Percentiles rank a stretch among this genome's conserved stretches.
phyloP scores from a whole-genome alignment of 2,888 invertebrate species.

The Idaea straminata region DNA sequence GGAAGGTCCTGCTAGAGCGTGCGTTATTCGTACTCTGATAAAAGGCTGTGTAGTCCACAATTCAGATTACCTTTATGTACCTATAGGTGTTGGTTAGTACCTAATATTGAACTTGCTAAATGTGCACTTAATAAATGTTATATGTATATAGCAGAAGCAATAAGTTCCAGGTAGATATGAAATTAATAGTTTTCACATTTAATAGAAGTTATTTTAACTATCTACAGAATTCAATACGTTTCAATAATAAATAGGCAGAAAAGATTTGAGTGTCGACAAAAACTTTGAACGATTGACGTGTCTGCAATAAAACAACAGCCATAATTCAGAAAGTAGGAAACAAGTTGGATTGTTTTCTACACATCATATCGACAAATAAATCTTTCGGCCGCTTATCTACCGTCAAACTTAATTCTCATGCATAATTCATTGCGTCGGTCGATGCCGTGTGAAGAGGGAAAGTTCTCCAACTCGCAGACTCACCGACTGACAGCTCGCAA shows the following conservation, averaged over 20 bases:
- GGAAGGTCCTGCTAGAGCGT: constrained; percentile 72
- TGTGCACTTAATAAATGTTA: too few relatives aligned
- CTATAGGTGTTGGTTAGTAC: neutral
- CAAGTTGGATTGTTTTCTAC: constrained; percentile 78
- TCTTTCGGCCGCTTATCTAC: constrained; percentile 75
- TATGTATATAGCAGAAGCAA: too few relatives aligned
- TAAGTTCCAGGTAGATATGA: too few relatives aligned
- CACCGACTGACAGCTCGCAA: constrained; percentile 1
- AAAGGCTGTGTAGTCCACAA: constrained; percentile 64
- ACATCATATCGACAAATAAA: constrained; percentile 78
- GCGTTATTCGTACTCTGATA: constrained; percentile 75
- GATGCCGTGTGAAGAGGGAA: constrained; percentile 65
- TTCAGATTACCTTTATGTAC: constrained; percentile 39
- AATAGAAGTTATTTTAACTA: constrained; percentile 6
- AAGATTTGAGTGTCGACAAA: constrained; percentile 36
- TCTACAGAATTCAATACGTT: neutral
- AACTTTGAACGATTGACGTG: constrained; percentile 62
- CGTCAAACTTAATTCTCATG: constrained; percentile 79
- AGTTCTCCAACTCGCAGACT: constrained; percentile 48
- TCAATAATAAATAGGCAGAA: constrained; percentile 11
- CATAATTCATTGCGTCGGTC: constrained; percentile 75
- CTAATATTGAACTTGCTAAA: neutral
- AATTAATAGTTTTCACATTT: neutral
- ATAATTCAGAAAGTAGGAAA: constrained; percentile 72
- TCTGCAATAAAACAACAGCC: constrained; percentile 71